These are phyloP conservation scores for Lytechinus variegatus DNA, from an alignment of 35 echinoderm and acorn worm genomes.

Conservation along the genomic window DNA sequence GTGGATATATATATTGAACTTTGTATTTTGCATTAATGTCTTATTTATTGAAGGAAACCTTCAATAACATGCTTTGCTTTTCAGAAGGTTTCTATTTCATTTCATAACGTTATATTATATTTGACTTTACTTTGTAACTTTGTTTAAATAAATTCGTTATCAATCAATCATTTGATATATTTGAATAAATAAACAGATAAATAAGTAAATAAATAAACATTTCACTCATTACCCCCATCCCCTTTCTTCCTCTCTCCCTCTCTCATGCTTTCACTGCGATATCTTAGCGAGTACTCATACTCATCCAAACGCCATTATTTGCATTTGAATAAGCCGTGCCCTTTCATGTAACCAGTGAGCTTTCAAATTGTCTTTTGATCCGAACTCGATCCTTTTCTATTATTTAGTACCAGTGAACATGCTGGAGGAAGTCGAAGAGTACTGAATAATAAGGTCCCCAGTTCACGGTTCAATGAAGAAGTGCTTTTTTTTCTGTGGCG, in stretches of 20 bases:
- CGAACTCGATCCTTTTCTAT: background rate
- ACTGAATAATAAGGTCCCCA: background rate
- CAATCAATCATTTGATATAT: no score
- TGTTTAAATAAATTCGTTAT: no score
- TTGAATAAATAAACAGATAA: no score
- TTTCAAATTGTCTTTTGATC: background rate
- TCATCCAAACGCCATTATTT: background rate
- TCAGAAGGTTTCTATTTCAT: no score
- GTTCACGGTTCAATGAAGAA: background rate
- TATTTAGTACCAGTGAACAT: background rate
- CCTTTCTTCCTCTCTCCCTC: background rate
- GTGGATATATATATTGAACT: no score
- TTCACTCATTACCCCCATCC: background rate
- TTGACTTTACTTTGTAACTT: no score
- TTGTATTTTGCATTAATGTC: no score
- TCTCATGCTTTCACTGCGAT: background rate
- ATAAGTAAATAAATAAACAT: no score
- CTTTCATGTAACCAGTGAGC: background rate
- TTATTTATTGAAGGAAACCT: no score
- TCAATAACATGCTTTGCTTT: no score
- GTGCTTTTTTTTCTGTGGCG: background rate
- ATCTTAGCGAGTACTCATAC: background rate
- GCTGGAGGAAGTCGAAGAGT: background rate
- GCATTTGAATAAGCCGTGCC: background rate
- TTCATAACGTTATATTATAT: no score